phyloP scores from a whole-genome alignment of 53 echinoderm and acorn worm species.

The Paelopatides confundens region DNA sequence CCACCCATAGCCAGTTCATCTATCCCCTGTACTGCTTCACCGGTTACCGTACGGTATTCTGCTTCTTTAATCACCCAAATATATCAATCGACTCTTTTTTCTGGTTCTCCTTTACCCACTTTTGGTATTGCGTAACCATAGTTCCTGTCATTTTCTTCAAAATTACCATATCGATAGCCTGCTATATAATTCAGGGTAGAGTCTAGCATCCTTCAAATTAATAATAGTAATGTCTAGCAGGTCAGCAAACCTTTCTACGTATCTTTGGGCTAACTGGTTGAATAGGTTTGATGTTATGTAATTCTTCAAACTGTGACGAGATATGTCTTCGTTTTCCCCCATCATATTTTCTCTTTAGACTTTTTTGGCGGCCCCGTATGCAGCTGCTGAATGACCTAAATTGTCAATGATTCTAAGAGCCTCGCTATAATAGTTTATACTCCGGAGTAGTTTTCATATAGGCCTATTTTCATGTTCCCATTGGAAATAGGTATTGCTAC shows the following conservation, averaged over 20 bases:
- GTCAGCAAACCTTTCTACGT: slow-evolving; percentile 43
- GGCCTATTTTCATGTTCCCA: background rate
- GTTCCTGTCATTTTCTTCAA: slow-evolving; percentile 13
- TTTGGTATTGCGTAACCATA: slow-evolving; percentile 8
- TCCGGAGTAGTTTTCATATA: slow-evolving; percentile 6
- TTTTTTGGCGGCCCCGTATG: slow-evolving; percentile 45
- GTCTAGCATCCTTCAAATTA: slow-evolving; percentile 13
- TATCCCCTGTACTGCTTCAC: background rate
- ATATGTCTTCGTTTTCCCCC: slow-evolving; percentile 21
- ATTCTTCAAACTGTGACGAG: background rate
- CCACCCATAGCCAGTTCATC: background rate
- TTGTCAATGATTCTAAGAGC: slow-evolving; percentile 18
- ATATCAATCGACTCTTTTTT: background rate
- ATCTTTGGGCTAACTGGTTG: slow-evolving; percentile 17
- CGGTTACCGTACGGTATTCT: background rate
- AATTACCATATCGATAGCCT: background rate
- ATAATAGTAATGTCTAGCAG: slow-evolving; percentile 21
- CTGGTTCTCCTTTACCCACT: background rate
- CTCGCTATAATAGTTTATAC: slow-evolving; percentile 12
- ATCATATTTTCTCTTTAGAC: slow-evolving; percentile 21
- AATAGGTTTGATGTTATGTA: slow-evolving; percentile 21
- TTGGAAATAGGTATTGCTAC: too few species aligned
- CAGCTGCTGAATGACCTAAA: slow-evolving; percentile 39
- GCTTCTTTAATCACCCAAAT: background rate
- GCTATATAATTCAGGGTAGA: slow-evolving; percentile 3